These are phyloP conservation scores for Pyralis farinalis DNA, from an alignment of 2,888 invertebrate genomes.

Conservation along the genomic window DNA sequence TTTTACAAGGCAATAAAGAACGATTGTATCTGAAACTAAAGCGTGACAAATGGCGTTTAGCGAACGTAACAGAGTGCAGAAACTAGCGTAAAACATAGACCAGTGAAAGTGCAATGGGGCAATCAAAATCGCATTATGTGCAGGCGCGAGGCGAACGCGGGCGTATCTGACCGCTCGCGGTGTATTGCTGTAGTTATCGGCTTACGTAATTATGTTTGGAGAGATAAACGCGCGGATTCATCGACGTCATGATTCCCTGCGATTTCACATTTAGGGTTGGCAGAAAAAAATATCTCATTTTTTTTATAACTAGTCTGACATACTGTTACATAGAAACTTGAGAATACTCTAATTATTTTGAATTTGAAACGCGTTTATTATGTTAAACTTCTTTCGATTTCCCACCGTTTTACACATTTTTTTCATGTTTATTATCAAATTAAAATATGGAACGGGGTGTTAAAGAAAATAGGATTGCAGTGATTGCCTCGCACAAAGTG, in stretches of 20 bases:
- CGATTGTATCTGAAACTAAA: background rate
- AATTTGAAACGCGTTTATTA: too few relatives aligned
- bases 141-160: constrained; percentile 19
- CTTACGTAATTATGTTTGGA: constrained; percentile 15
- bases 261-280: background rate
- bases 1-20: background rate
- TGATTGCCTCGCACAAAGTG: too few relatives aligned
- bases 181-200: constrained; percentile 11
- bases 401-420: too few relatives aligned
- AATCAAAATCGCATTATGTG: constrained; percentile 68
- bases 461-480: too few relatives aligned
- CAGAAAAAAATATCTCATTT: too few relatives aligned
- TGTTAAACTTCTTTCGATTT: too few relatives aligned
- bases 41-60: constrained; percentile 26
- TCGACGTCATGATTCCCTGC: constrained; percentile 10
- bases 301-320: too few relatives aligned
- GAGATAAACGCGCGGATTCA: constrained; percentile 13
- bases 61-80: constrained; percentile 33
- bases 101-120: constrained; percentile 67
- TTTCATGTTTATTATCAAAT: too few relatives aligned
- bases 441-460: too few relatives aligned
- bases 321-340: too few relatives aligned
- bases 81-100: constrained; percentile 37
- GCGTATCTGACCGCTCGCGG: constrained; percentile 28
- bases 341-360: too few relatives aligned